Conservation (phyloP, 2,797 vertebrate species). For the Moxostoma hubbsi region DNA sequence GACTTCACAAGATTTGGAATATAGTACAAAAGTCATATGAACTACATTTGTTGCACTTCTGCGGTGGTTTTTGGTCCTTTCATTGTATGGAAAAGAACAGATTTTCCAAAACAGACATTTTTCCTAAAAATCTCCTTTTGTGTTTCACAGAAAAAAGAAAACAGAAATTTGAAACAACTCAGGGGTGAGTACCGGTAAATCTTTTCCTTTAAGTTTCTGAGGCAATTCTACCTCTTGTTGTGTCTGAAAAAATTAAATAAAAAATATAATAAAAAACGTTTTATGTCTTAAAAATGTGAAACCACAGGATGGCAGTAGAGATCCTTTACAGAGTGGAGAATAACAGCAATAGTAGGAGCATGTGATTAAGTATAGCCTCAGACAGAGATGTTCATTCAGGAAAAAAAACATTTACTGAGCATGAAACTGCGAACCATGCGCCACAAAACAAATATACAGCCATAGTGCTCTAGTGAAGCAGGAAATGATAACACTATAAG, state of each 20-base stretch:
- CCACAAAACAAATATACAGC: constrained; percentile 7
- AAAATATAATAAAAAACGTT: not conserved
- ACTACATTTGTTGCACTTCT: too few relatives aligned
- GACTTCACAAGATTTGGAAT: too few relatives aligned
- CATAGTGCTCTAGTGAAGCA: not conserved
- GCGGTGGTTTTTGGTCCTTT: too few relatives aligned
- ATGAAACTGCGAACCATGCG: not conserved
- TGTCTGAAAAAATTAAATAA: not conserved
- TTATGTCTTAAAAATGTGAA: not conserved
- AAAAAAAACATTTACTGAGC: constrained; percentile 1
- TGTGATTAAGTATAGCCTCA: constrained; percentile 22
- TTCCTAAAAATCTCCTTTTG: not conserved
- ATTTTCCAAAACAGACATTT: not conserved
- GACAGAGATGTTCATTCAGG: constrained; percentile 13
- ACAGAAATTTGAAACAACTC: too few relatives aligned
- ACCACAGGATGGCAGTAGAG: constrained; percentile 55
- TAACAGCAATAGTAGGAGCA: not conserved
- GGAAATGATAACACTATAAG: not conserved
- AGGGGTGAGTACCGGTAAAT: not conserved
- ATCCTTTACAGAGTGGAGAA: not conserved
- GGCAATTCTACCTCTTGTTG: not conserved
- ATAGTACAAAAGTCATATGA: too few relatives aligned
- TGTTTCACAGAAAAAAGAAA: too few relatives aligned
- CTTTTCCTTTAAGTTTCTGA: not conserved
- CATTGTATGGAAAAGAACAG: too few relatives aligned